Evolutionary conservation across 2,888 invertebrate species (phyloP).

Genomic region (Eupithecia pulchellata): DNA sequence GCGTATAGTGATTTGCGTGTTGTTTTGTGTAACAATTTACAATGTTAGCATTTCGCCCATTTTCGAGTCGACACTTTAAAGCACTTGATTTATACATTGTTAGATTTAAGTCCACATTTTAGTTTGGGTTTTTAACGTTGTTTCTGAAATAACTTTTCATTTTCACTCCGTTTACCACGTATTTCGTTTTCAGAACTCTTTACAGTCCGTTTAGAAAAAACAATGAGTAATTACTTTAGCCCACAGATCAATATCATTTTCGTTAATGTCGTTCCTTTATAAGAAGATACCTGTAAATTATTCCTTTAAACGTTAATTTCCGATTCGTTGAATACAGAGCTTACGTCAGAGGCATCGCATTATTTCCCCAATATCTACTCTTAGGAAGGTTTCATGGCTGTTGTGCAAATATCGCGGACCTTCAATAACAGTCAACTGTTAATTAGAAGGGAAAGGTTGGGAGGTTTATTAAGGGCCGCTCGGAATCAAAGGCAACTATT

Average conservation of each 20-base stretch:
- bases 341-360: conserved; percentile 25
- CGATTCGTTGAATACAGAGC: not conserved
- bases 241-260: not conserved
- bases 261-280: too few relatives aligned
- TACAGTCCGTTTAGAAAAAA: not conserved
- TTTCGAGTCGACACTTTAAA: conserved; percentile 33
- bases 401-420: conserved; percentile 68
- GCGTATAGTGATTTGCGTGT: conserved; percentile 30
- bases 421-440: conserved; percentile 68
- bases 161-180: conserved; percentile 5
- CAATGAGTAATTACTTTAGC: not conserved
- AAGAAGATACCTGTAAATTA: not conserved
- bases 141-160: conserved; percentile 20
- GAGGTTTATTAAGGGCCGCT: conserved; percentile 59
- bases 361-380: conserved; percentile 41
- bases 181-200: not conserved
- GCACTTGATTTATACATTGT: conserved; percentile 32
- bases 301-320: not conserved
- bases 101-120: conserved; percentile 31
- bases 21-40: conserved; percentile 22
- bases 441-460: conserved; percentile 61
- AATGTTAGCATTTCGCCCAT: conserved; percentile 30
- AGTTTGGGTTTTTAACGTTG: conserved; percentile 22
- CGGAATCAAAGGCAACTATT: conserved; percentile 59
- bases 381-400: conserved; percentile 55